Percentiles rank a stretch among this genome's conserved stretches.
phyloP scores from a whole-genome alignment of 2,888 invertebrate genomes.

The Ormyrus thymus region DNA sequence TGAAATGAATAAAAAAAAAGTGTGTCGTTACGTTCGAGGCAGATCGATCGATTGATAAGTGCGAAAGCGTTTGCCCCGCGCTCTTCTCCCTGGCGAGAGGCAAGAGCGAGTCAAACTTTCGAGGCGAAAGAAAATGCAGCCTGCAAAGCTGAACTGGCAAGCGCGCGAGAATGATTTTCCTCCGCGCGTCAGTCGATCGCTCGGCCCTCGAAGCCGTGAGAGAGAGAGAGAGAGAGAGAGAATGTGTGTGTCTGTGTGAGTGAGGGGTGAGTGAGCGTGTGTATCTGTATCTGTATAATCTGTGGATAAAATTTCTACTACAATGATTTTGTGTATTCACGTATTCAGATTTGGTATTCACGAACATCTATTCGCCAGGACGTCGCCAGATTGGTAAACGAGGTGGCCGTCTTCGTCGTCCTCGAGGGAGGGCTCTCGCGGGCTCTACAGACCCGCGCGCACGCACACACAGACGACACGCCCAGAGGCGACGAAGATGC shows the following conservation, averaged over 20 bases:
- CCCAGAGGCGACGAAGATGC: constrained; percentile 34
- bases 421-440: constrained; percentile 94
- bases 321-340: constrained; percentile 75
- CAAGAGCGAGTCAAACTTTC: not conserved
- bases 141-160: not conserved
- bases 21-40: too few relatives aligned
- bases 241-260: constrained; percentile 4
- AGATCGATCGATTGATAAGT: too few relatives aligned
- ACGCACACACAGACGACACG: constrained; percentile 35
- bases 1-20: too few relatives aligned
- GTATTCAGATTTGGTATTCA: constrained; percentile 79
- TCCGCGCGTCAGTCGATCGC: not conserved
- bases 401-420: constrained; percentile 99
- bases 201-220: not conserved
- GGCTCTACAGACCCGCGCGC: constrained; percentile 80
- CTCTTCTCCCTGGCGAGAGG: too few relatives aligned
- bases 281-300: not conserved
- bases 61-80: too few relatives aligned
- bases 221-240: not conserved
- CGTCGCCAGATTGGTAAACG: constrained; percentile 99
- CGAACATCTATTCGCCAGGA: constrained; percentile 99
- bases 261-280: not conserved
- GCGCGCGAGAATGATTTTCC: not conserved
- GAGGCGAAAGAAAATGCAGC: constrained; percentile 10
- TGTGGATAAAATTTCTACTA: constrained; percentile 64